Base-by-base conservation (phyloP, 1,140 invertebrate genomes). In the Andrena cerasifolii region DNA sequence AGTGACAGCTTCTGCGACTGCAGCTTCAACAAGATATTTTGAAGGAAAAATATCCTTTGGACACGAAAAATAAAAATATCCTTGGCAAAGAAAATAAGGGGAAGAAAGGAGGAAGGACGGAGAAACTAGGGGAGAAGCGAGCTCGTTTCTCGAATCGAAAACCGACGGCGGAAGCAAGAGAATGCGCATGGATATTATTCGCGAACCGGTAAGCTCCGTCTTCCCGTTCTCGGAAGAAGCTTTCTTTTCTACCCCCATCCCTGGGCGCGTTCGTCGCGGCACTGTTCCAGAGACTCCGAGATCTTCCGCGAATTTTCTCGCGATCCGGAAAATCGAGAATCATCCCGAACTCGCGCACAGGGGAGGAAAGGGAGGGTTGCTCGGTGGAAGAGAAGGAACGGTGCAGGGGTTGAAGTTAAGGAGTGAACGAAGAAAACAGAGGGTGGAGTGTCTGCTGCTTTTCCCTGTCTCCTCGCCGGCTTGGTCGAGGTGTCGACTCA, bases 111-210 rank as follows among this genome's bases (percentile, higher is more conserved):
- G 21, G 14, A 40, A 47, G 16, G 45, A 43, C 26, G 31, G n/a
- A 56, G 4, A n/a, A 24, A 10, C 5, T 36, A 12, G 3, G 26
- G n/a, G 5, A 14, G 18, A 5, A 33, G n/a, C 47, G 53, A 68
- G 36, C 56, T 66, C 62, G 66, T 54, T 56, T 83, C 78, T 80
- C 82, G 53, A 84, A 83, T 83, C 77, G 73, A 82, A 81, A 79
- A 80, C 74, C 63, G 56, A 56, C 75, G 66, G 79, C 80, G 77
- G 74, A 16, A 62, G 76, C 63, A 65, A 71, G 70, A 81, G 86
- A 87, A 82, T 70, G 76, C 76, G 73, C 79, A 78, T 87, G 82
- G 79, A 87, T 82, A 88, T 88, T 89, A 88, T 88, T 89, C 86
- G 70, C 58, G 85, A 70, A 71, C 78, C 54, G 72, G 79, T 68